Evolutionary conservation across 2,888 invertebrate genomes (phyloP), one percentile per base, ranked within the genome.

Genomic region (Maniola hyperantus): DNA sequence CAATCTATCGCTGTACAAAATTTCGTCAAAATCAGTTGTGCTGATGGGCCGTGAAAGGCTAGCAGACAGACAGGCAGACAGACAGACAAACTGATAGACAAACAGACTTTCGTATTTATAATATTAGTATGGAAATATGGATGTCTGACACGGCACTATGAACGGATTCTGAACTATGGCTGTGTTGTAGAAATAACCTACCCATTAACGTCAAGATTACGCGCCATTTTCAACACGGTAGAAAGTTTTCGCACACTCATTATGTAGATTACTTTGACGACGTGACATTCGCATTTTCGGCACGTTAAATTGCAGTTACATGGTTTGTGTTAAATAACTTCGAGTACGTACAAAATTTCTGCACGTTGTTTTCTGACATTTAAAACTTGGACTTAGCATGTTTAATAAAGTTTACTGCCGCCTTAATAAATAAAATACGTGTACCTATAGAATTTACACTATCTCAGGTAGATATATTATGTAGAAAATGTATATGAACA

Each of bases 171-270:
- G n/a, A 26, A 26, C 26, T 11, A 13, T 13, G 42, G 5, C 42
- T 42, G 13, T 42, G 13, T 15, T 48, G 6, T 2, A 15, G 13
- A 18, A 8, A 18, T 48, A 13, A 53, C 36, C 36, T 36, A 36
- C 15, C 13, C 36, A 57, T 42, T 7, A 57, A 57, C 18, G 42
- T 42, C 57, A 57, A 57, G 20, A 57, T 20, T 55, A 55, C 42
- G 15, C 20, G 2, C 18, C 20, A 42, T 42, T 57, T 42, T 42
- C 20, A 20, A 11, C 55, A 57, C 11, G 8, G 39, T 18, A 13
- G 39, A 39, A 57, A 57, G 57, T 57, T 57, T 57, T 57, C 57
- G 57, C 57, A 57, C 42, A 57, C 57, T 57, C 57, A 57, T 57
- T 57, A 57, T 42, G 57, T 20, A 39, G 13, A 42, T 57, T 57